Evolutionary conservation across 2,888 invertebrate genomes (phyloP).

Genomic region (Meiosimyza decipiens): DNA sequence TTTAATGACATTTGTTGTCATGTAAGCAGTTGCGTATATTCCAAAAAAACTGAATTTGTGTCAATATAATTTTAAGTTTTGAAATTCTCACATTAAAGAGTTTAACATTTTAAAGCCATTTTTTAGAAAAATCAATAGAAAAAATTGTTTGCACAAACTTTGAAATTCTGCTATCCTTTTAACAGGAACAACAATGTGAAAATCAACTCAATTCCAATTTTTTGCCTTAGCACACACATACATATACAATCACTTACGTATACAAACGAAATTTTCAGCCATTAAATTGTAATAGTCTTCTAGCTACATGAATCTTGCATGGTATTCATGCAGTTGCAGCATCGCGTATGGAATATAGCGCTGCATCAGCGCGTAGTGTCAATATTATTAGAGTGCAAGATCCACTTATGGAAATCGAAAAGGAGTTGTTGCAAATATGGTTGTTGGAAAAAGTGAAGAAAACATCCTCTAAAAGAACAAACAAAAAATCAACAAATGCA

Average conservation of each 20-base stretch:
- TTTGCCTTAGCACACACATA: no score
- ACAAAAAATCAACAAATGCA: slow-evolving; percentile 22
- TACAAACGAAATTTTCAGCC: slow-evolving; percentile 2
- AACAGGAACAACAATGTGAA: slow-evolving; percentile 1
- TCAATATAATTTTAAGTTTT: not conserved
- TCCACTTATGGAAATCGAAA: slow-evolving; percentile 36
- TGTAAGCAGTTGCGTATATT: not conserved
- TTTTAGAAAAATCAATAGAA: not conserved
- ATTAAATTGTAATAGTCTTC: slow-evolving; percentile 38
- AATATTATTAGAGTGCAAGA: slow-evolving; percentile 28
- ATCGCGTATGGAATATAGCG: not conserved
- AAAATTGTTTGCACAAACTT: not conserved
- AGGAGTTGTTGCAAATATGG: slow-evolving; percentile 15
- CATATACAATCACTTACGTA: no score
- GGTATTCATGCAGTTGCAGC: slow-evolving; percentile 7
- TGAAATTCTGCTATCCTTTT: not conserved
- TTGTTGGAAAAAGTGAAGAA: not conserved
- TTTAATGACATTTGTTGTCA: not conserved
- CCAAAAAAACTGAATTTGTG: not conserved
- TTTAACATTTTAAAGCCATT: not conserved
- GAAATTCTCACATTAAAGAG: not conserved
- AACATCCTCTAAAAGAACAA: not conserved
- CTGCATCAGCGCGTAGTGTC: slow-evolving; percentile 16
- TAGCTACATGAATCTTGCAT: slow-evolving; percentile 32
- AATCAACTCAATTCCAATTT: slow-evolving; percentile 24